A percentile compares a stretch with the other conserved stretches of the same genome.
These are phyloP conservation scores for Brotogeris chrysoptera DNA, from an alignment of 2,797 vertebrate genomes.

Conservation along the genomic window DNA sequence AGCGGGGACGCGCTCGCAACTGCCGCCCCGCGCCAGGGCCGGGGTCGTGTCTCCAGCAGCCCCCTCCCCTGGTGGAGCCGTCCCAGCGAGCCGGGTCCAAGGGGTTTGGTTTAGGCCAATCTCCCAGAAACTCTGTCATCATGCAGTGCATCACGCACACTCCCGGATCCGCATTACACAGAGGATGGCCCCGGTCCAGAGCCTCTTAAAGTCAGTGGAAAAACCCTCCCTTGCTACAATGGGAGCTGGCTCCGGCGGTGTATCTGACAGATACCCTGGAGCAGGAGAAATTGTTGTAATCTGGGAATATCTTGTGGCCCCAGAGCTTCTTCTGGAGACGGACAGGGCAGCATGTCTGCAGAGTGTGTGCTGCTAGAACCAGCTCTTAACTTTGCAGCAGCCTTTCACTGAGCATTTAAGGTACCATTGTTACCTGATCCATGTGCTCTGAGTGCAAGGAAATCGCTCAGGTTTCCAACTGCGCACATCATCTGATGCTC, in stretches of 20 bases:
- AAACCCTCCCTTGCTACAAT: slow-evolving; percentile 40
- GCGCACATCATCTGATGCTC: slow-evolving; percentile 49
- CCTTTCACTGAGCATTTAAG: background rate
- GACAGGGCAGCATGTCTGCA: background rate
- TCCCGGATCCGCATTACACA: slow-evolving; percentile 60
- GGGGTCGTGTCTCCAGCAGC: background rate
- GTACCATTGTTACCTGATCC: slow-evolving; percentile 24
- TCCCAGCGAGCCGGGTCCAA: background rate
- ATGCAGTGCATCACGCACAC: slow-evolving; percentile 63
- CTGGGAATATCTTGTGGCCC: slow-evolving; percentile 11
- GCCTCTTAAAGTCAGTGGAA: slow-evolving; percentile 45
- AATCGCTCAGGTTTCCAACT: background rate
- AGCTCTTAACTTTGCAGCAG: background rate
- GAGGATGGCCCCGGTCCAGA: background rate
- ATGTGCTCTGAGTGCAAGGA: background rate
- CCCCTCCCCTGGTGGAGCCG: background rate
- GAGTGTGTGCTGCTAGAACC: background rate
- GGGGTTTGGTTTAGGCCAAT: slow-evolving; percentile 46
- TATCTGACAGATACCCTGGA: slow-evolving; percentile 11
- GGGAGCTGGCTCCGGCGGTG: background rate
- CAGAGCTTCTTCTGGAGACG: background rate
- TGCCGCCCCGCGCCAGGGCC: background rate
- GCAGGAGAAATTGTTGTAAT: background rate
- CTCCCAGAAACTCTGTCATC: slow-evolving; percentile 68
- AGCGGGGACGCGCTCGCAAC: background rate